Base-by-base conservation (phyloP, 1,140 invertebrate species). In the Macrobrachium rosenbergii region DNA sequence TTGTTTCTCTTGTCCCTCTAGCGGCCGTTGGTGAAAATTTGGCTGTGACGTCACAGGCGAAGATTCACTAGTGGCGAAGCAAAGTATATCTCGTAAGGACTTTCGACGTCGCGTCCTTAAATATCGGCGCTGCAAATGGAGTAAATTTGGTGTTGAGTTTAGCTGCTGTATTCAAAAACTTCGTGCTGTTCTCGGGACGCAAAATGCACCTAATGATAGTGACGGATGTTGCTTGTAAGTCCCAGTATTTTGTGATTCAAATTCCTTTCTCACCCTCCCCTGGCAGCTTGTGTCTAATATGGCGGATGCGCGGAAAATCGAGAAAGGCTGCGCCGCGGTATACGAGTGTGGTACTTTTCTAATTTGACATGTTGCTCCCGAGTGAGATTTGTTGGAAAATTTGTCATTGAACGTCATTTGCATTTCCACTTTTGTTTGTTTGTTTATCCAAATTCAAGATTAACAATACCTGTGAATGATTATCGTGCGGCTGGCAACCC, bases 101-200 rank as follows among this genome's bases (percentile, higher is more conserved):
- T 58, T 58, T 87, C 16, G 52, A 63, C 23, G 43, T 60, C 75
- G 52, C 81, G 64, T 75, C 21, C 43, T 28, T 60, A 81, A 52
- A 73, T 64, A 73, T 21, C 28, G 23, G 43, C 62, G 19, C 37
- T 10, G 58, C 63, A 88, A 82, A 82, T 82, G 81, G 81, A 77
- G 86, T 88, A 75, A 88, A 82, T 64, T 88, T 58, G 72, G 23
- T 82, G 86, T 80, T 73, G 86, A 73, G 73, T 82, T 82, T 69
- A 37, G 72, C 86, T 73, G 86, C 81, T 82, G 81, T 82, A 52
- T 88, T 82, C 79, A 82, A 88, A 88, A 88, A 88, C 86, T 81
- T 88, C 78, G 81, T 82, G 72, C 69, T 23, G 43, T 52, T 21
- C 37, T 16, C 75, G 45, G 37, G 17, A 88, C 79, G 45, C 80